Evolutionary conservation across 2,797 vertebrate species (phyloP).

Genomic region (Gambelia wislizenii): DNA sequence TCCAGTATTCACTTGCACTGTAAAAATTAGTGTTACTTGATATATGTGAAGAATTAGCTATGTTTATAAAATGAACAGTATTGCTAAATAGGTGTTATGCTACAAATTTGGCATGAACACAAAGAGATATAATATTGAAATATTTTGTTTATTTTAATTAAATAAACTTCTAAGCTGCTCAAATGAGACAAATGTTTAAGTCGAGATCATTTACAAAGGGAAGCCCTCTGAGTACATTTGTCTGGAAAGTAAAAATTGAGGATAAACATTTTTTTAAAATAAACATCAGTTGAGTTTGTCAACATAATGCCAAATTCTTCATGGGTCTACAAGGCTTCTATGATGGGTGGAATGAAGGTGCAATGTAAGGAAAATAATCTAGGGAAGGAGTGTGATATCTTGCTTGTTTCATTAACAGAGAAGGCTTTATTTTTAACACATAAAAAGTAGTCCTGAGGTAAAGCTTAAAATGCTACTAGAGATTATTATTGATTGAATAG

Average conservation of each 20-base stretch:
- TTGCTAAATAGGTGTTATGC: conserved; percentile 56
- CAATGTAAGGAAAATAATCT: background rate
- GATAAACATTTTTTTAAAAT: conserved; percentile 37
- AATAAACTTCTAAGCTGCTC: conserved; percentile 46
- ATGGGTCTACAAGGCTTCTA: conserved; percentile 24
- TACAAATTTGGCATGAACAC: conserved; percentile 56
- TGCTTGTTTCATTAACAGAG: background rate
- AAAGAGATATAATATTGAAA: conserved; percentile 42
- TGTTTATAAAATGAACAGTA: conserved; percentile 42
- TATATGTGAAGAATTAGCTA: conserved; percentile 29
- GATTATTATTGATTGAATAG: background rate
- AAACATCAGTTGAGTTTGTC: conserved; percentile 13
- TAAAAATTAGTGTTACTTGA: conserved; percentile 31
- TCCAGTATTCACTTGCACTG: conserved; percentile 19
- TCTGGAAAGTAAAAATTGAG: conserved; percentile 43
- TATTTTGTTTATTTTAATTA: conserved; percentile 63
- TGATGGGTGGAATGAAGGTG: background rate
- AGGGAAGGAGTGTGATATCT: background rate
- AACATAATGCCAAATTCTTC: conserved; percentile 1
- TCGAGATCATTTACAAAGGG: conserved; percentile 37
- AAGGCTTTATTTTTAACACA: background rate
- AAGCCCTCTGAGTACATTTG: conserved; percentile 44
- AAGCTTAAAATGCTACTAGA: background rate
- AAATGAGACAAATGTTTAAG: conserved; percentile 51
- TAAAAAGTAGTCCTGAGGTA: background rate